Percentiles rank a stretch among this genome's conserved stretches.
These are phyloP conservation scores for Hycleus phaleratus DNA, from an alignment of 1,140 invertebrate species.

Conservation along the genomic window DNA sequence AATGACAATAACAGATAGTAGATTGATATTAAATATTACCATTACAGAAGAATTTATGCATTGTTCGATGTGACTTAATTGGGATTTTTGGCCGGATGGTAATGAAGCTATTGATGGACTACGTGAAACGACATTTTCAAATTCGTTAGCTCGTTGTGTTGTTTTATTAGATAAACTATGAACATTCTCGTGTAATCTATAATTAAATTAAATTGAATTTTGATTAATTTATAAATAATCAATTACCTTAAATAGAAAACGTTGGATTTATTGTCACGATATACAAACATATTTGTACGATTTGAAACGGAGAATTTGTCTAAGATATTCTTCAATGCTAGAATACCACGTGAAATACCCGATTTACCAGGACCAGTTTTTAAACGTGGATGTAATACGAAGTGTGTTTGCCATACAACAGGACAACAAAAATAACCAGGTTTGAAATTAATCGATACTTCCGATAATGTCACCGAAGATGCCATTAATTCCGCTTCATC, in stretches of 20 bases:
- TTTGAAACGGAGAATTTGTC: constrained; percentile 69
- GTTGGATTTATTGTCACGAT: constrained; percentile 57
- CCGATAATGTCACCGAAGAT: constrained; percentile 36
- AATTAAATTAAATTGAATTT: not conserved
- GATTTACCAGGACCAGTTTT: constrained; percentile 57
- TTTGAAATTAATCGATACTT: constrained; percentile 47
- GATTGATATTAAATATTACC: constrained; percentile 20
- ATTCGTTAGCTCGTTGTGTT: constrained; percentile 30
- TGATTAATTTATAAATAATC: not conserved
- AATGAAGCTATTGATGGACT: constrained; percentile 44
- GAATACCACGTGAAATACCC: constrained; percentile 52
- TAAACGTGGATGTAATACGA: constrained; percentile 63
- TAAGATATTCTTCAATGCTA: constrained; percentile 58
- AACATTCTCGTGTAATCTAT: constrained; percentile 41
- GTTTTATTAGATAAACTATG: constrained; percentile 22
- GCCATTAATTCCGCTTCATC: constrained; percentile 27
- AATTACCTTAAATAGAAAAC: constrained; percentile 59
- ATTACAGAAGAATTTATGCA: constrained; percentile 32
- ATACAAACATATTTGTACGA: constrained; percentile 74
- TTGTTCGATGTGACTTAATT: constrained; percentile 31
- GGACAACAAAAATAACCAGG: constrained; percentile 67
- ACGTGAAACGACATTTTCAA: constrained; percentile 40
- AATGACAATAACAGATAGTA: not conserved
- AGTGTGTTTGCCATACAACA: constrained; percentile 64
- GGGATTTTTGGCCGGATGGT: constrained; percentile 34